phyloP scores from a whole-genome alignment of 2,797 vertebrate genomes.

The Crenuchus spilurus region DNA sequence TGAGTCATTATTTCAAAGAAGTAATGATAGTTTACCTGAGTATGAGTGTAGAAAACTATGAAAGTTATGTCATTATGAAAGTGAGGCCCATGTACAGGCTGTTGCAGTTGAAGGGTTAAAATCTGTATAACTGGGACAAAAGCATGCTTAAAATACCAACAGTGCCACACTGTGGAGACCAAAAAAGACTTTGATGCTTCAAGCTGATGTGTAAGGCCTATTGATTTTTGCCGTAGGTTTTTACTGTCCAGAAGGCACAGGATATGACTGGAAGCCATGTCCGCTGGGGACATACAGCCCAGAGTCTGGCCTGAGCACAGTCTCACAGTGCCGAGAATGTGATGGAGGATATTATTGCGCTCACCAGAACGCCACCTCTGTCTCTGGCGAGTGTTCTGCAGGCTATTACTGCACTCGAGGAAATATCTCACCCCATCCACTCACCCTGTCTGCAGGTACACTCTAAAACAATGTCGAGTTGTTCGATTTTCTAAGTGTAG shows the following conservation, averaged over 20 bases:
- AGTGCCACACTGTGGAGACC: conserved; percentile 39
- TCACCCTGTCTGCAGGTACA: conserved; percentile 69
- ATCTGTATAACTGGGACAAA: background rate
- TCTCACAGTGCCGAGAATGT: conserved; percentile 78
- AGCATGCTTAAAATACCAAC: conserved; percentile 14
- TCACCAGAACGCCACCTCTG: conserved; percentile 77
- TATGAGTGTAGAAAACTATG: too few relatives aligned
- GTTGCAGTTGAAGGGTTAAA: too few relatives aligned
- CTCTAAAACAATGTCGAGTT: too few relatives aligned
- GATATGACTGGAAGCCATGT: conserved; percentile 79
- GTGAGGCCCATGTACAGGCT: too few relatives aligned
- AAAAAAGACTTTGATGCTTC: background rate
- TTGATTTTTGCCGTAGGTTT: conserved; percentile 76
- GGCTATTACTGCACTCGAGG: conserved; percentile 84
- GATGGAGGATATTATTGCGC: conserved; percentile 84
- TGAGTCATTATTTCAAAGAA: too few relatives aligned
- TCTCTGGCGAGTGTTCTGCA: conserved; percentile 78
- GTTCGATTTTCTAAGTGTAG: too few relatives aligned
- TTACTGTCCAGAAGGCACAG: conserved; percentile 83
- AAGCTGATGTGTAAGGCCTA: conserved; percentile 4
- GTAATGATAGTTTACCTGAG: too few relatives aligned
- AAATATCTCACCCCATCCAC: conserved; percentile 77
- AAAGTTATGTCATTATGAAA: too few relatives aligned
- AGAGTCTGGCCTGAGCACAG: conserved; percentile 68
- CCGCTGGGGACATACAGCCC: conserved; percentile 82